A percentile compares a stretch with the other conserved stretches of the same genome.
phyloP scores from a whole-genome alignment of 2,888 invertebrate genomes.

The Aspidiotus destructor region DNA sequence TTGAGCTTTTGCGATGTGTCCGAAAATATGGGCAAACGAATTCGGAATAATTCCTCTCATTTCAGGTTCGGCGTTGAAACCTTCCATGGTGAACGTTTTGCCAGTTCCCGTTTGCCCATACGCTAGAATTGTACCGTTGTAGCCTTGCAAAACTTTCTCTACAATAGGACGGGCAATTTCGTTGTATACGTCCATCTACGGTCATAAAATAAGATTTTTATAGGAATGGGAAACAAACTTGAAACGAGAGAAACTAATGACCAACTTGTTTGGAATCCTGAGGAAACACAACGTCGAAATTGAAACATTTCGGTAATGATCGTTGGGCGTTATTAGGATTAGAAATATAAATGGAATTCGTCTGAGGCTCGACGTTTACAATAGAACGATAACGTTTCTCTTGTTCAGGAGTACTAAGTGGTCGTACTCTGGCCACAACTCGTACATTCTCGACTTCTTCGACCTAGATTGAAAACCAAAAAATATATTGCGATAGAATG shows the following conservation, averaged over 20 bases:
- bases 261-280: conserved; percentile 71
- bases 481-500: too few species aligned
- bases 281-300: conserved; percentile 91
- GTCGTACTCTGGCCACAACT: conserved; percentile 90
- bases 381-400: conserved; percentile 60
- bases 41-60: conserved; percentile 94
- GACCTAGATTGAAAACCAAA: neutral
- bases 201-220: neutral
- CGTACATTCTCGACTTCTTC: conserved; percentile 85
- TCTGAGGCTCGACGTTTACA: conserved; percentile 64
- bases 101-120: conserved; percentile 94
- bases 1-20: conserved; percentile 87
- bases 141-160: conserved; percentile 89
- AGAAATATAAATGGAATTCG: conserved; percentile 66
- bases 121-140: conserved; percentile 88
- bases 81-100: conserved; percentile 98
- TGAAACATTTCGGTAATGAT: conserved; percentile 70
- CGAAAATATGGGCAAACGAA: conserved; percentile 97
- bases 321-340: conserved; percentile 52
- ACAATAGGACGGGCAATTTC: conserved; percentile 93
- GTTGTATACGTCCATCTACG: conserved; percentile 84
- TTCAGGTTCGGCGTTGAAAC: conserved; percentile 75
- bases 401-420: conserved; percentile 77
- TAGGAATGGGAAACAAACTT: neutral
- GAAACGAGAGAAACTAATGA: neutral